Percentiles rank a stretch among this genome's conserved stretches.
Conservation (phyloP, 2,113 vertebrate genomes). For the Sterrhoptilus dennistouni region DNA sequence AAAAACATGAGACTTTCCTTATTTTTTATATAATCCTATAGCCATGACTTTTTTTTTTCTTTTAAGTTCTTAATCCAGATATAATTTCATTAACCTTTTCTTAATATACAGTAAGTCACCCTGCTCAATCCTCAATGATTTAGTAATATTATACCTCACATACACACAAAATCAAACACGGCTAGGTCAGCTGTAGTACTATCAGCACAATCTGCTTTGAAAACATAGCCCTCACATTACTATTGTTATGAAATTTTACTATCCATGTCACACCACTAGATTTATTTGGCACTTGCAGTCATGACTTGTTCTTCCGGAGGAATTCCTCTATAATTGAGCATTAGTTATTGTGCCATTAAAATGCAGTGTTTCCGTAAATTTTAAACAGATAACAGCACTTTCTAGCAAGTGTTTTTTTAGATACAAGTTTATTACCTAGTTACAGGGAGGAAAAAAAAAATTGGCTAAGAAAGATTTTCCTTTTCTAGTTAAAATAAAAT, state of each 20-base stretch:
- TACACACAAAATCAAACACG: not conserved
- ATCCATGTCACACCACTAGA: conserved; percentile 64
- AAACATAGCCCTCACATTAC: conserved; percentile 58
- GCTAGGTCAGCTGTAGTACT: not conserved
- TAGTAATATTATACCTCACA: not conserved
- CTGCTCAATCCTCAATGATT: not conserved
- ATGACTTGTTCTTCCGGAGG: conserved; percentile 74
- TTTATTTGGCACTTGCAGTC: conserved; percentile 73
- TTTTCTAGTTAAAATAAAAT: conserved; percentile 59
- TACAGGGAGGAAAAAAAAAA: conserved; percentile 12
- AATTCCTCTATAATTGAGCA: conserved; percentile 73
- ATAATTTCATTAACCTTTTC: not conserved
- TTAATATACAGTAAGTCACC: not conserved
- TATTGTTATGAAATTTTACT: conserved; percentile 77
- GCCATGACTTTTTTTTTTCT: not conserved
- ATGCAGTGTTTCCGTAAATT: conserved; percentile 72
- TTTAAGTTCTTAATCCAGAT: not conserved
- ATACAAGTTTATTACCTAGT: conserved; percentile 73
- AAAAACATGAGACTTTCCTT: not conserved
- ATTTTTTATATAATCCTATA: not conserved
- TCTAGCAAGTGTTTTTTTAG: conserved; percentile 74
- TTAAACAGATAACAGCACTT: conserved; percentile 74
- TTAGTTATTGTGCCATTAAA: conserved; percentile 70
- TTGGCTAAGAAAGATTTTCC: conserved; percentile 64
- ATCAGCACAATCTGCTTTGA: conserved; percentile 30